phyloP scores from a whole-genome alignment of 2,888 invertebrate genomes.

The Formica aserva region DNA sequence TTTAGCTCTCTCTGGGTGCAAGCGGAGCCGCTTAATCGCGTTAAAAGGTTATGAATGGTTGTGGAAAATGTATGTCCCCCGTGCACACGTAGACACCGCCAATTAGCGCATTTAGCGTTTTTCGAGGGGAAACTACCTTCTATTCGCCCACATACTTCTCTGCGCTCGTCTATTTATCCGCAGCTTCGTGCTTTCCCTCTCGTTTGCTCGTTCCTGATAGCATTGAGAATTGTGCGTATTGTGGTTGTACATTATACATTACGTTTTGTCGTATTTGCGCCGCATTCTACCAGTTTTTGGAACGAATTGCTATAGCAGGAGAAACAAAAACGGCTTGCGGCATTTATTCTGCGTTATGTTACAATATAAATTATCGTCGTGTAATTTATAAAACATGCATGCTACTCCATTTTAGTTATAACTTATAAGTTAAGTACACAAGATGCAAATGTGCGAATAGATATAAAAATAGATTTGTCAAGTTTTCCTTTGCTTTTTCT shows the following conservation, averaged over 20 bases:
- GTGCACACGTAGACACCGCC: slow-evolving; percentile 64
- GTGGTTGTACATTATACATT: slow-evolving; percentile 19
- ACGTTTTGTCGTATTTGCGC: slow-evolving; percentile 21
- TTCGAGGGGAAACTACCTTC: slow-evolving; percentile 62
- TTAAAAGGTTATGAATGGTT: slow-evolving; percentile 79
- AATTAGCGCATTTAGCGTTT: slow-evolving; percentile 73
- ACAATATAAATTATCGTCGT: slow-evolving; percentile 7
- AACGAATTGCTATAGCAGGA: neutral
- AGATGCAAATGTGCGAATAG: neutral
- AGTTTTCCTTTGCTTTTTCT: neutral
- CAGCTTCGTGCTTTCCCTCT: slow-evolving; percentile 22
- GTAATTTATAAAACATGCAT: slow-evolving; percentile 14
- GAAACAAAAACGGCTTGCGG: slow-evolving; percentile 10
- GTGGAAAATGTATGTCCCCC: slow-evolving; percentile 64
- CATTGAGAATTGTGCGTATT: slow-evolving; percentile 23
- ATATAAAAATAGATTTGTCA: slow-evolving; percentile 6
- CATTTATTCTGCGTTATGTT: neutral
- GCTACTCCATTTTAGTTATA: slow-evolving; percentile 14
- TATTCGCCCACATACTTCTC: neutral
- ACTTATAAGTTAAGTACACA: slow-evolving; percentile 21
- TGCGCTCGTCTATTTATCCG: slow-evolving; percentile 1
- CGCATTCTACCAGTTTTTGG: slow-evolving; percentile 16
- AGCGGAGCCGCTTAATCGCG: slow-evolving; percentile 74
- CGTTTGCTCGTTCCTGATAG: slow-evolving; percentile 12
- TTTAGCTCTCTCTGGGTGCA: slow-evolving; percentile 71